Conservation (phyloP, 1,140 invertebrate species). For the Lepidurus apus region DNA sequence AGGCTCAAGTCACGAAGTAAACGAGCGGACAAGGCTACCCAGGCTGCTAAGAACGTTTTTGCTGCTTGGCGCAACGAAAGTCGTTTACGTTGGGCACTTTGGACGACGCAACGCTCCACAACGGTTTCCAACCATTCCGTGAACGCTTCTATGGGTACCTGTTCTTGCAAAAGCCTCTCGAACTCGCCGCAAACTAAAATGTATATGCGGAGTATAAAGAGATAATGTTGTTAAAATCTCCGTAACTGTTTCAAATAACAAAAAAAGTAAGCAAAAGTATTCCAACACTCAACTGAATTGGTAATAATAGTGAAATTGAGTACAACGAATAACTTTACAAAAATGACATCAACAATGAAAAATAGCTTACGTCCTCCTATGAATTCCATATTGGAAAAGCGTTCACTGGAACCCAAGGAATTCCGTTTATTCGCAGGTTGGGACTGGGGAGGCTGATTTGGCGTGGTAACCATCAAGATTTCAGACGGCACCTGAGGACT, state of each 20-base stretch:
- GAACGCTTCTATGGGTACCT: slow-evolving; percentile 48
- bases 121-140: slow-evolving; percentile 50
- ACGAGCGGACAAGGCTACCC: slow-evolving; percentile 50
- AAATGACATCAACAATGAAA: background rate
- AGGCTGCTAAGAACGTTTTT: slow-evolving; percentile 49
- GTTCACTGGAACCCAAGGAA: background rate
- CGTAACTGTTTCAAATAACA: background rate
- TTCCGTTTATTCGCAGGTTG: background rate
- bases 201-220: slow-evolving; percentile 31
- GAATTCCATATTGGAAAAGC: slow-evolving; percentile 21
- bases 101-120: slow-evolving; percentile 48
- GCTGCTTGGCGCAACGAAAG: slow-evolving; percentile 42
- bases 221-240: background rate
- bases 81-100: slow-evolving; percentile 42
- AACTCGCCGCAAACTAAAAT: slow-evolving; percentile 48
- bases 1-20: slow-evolving; percentile 52
- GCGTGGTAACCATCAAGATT: background rate
- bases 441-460: background rate
- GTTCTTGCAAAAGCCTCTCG: slow-evolving; percentile 48
- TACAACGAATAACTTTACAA: background rate
- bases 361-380: slow-evolving; percentile 25
- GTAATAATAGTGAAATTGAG: background rate
- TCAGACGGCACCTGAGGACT: background rate
- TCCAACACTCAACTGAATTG: background rate
- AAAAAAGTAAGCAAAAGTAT: background rate